These are phyloP conservation scores for Danio aesculapii DNA, from an alignment of 2,797 vertebrate genomes.

Conservation along the genomic window DNA sequence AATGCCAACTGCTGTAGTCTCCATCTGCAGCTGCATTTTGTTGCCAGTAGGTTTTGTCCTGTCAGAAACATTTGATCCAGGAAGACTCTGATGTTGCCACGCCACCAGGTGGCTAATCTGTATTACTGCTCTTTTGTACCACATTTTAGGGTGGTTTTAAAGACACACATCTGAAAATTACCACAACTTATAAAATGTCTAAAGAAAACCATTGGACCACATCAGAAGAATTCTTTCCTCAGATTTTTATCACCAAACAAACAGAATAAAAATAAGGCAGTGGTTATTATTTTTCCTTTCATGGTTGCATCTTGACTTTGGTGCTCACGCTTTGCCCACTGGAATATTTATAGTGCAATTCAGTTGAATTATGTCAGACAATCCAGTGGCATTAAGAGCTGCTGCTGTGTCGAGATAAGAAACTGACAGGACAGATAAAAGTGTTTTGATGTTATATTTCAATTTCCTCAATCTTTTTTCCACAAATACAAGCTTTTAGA, in stretches of 20 bases:
- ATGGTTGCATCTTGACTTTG: slow-evolving; percentile 26
- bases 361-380: slow-evolving; percentile 42
- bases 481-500: slow-evolving; percentile 13
- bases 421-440: slow-evolving; percentile 30
- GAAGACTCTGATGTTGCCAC: slow-evolving; percentile 62
- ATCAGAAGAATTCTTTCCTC: slow-evolving; percentile 63
- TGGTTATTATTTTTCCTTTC: slow-evolving; percentile 36
- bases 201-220: slow-evolving; percentile 67
- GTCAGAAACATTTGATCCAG: background rate
- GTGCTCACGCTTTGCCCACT: slow-evolving; percentile 14
- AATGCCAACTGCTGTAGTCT: slow-evolving; percentile 23
- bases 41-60: background rate
- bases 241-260: slow-evolving; percentile 60
- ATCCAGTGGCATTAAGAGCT: slow-evolving; percentile 63
- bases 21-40: slow-evolving; percentile 11
- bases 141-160: slow-evolving; percentile 50
- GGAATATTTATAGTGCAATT: slow-evolving; percentile 28
- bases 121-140: slow-evolving; percentile 53
- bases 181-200: slow-evolving; percentile 11
- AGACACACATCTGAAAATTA: slow-evolving; percentile 23
- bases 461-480: background rate
- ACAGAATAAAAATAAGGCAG: slow-evolving; percentile 3
- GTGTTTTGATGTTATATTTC: slow-evolving; percentile 3
- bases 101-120: slow-evolving; percentile 76
- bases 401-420: slow-evolving; percentile 10